These are phyloP conservation scores for Bergia puertoricense DNA, from an alignment of 92 coral and sea anemone species.

Conservation along the genomic window DNA sequence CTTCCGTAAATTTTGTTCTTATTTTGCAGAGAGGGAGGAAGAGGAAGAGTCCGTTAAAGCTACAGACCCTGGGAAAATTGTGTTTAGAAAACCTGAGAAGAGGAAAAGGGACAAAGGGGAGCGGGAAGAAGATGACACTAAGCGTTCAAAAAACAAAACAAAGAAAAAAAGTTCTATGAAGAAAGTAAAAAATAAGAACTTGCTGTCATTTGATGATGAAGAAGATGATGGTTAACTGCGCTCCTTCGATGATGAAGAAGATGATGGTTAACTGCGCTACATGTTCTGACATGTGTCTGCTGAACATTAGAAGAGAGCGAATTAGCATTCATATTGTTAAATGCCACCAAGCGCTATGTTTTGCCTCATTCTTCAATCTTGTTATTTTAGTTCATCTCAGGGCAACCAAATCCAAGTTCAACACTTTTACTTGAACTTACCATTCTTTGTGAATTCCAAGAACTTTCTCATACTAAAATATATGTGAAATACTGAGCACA, in stretches of 20 bases:
- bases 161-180: constrained; percentile 68
- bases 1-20: background rate
- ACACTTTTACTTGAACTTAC: too few species aligned
- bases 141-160: constrained; percentile 62
- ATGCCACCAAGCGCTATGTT: too few species aligned
- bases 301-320: too few species aligned
- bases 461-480: too few species aligned
- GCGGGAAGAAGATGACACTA: constrained; percentile 46
- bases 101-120: constrained; percentile 66
- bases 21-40: constrained; percentile 36
- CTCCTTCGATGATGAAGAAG: constrained; percentile 91
- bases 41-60: constrained; percentile 17
- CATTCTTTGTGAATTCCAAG: too few species aligned
- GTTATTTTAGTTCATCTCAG: too few species aligned
- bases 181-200: constrained; percentile 75
- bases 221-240: constrained; percentile 56
- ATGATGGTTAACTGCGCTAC: background rate
- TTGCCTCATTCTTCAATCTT: too few species aligned
- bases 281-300: too few species aligned
- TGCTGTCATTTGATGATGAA: constrained; percentile 89
- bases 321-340: too few species aligned
- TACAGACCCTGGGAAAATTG: constrained; percentile 72
- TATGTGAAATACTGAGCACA: too few species aligned
- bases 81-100: constrained; percentile 89
- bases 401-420: too few species aligned